Base-by-base conservation (phyloP, 1,140 invertebrate genomes). In the Thrips palmi region DNA sequence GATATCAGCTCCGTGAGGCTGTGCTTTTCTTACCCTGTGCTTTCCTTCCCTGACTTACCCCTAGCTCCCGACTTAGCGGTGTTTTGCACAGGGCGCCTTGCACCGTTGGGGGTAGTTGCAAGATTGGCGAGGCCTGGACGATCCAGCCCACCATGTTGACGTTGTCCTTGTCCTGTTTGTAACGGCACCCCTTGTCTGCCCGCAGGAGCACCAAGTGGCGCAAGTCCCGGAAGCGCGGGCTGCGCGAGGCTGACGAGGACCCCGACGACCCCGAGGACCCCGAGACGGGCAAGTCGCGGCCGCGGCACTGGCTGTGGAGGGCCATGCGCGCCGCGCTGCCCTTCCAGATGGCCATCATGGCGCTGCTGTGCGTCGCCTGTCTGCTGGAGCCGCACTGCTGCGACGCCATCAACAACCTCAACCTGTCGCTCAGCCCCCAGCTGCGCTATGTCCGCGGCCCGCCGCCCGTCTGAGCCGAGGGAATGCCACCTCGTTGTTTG, bases 381-480 rank as follows among this genome's bases (percentile, higher is more conserved):
- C 63, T 86, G 10, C 63, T 87, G 43, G 83, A 87, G 49, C 71
- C 70, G 3, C 67, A 77, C 24, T 87, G 84, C 54, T 87, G 84
- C 56, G 83, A 89, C 53, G 69, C 75, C 10, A 65, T 84, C 39
- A 85, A 88, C 59, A 84, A 78, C 36, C 67, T 88, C 42, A 75
- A 73, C 19, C 64, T 81, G 47, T 84, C 79, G 1, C 62, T 89
- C 15, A 76, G 77, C 3, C 84, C 84, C 2, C 82, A 88, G 50
- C 58, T 91, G 39, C 71, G 79, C 32, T 88, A 88, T 47, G 70
- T 85, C 5, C 69, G 74, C 30, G 84, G 85, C 43, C 82, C 83
- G 14, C 85, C 85, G 22, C 84, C 85, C 1, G 70, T 82, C 38
- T 85, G 67, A 80, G 52, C 35, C 28, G n/a, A n/a, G n/a, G n/a